These are phyloP conservation scores for Latrodectus geometricus DNA, from an alignment of 1,140 invertebrate species.

Conservation along the genomic window DNA sequence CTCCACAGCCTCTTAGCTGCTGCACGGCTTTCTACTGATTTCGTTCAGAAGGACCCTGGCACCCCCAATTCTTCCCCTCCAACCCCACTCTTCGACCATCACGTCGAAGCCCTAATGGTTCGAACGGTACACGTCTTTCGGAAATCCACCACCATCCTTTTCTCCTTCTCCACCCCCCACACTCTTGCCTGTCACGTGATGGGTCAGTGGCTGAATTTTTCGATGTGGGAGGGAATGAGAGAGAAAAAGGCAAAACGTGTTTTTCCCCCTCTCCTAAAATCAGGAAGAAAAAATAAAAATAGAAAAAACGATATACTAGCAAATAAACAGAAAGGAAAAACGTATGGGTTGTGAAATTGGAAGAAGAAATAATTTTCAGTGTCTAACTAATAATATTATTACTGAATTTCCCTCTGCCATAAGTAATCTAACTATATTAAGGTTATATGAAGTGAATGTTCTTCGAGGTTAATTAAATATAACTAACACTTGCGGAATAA, in stretches of 20 bases:
- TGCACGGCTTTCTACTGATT: slow-evolving; percentile 36
- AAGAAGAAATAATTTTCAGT: too few relatives aligned
- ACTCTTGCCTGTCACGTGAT: slow-evolving; percentile 45
- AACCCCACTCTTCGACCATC: slow-evolving; percentile 22
- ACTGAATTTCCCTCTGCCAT: too few relatives aligned
- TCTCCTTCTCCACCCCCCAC: not conserved
- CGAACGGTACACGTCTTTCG: slow-evolving; percentile 57
- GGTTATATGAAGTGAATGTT: too few relatives aligned
- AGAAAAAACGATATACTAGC: not conserved
- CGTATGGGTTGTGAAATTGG: too few relatives aligned
- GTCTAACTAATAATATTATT: too few relatives aligned
- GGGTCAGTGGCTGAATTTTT: slow-evolving; percentile 45
- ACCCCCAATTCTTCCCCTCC: slow-evolving; percentile 1
- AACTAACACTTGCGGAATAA: too few relatives aligned
- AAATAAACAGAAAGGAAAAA: not conserved
- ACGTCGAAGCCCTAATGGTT: slow-evolving; percentile 60
- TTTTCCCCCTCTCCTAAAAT: slow-evolving; percentile 30
- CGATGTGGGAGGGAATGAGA: slow-evolving; percentile 21
- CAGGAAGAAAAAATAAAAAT: slow-evolving; percentile 19
- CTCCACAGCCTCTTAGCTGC: not conserved
- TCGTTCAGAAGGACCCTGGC: slow-evolving; percentile 20
- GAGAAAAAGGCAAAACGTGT: slow-evolving; percentile 59
- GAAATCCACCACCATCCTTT: slow-evolving; percentile 23
- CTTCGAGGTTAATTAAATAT: too few relatives aligned
- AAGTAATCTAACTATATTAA: too few relatives aligned